Base-by-base conservation (phyloP, 2,888 invertebrate genomes). In the Drosophila robusta region DNA sequence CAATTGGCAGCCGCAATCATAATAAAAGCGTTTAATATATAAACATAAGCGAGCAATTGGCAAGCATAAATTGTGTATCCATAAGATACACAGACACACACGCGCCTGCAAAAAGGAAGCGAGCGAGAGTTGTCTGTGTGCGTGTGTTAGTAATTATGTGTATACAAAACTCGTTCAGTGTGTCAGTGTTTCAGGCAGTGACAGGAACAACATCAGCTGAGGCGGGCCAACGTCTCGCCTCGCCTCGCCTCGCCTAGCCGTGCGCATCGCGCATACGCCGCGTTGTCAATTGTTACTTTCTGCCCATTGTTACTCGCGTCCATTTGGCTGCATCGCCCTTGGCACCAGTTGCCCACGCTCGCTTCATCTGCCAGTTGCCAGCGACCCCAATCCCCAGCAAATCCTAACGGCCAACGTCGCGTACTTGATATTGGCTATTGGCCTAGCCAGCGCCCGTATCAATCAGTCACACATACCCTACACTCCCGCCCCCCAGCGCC, bases 381-480 rank as follows among this genome's bases (percentile, higher is more conserved):
- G 14, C 76, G 77, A 64, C 78, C 78, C 55, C 62, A 77, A 73
- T 82, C 63, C 50, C 52, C 63, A 39, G 42, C 49, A 67, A 69
- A 69, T 75, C 75, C 78, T 55, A 76, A 70, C 66, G 78, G 52
- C 71, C 70, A 68, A 60, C 70, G 73, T 32, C 74, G 80, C 68
- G 84, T 66, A 74, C 83, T 87, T 83, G 83, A 84, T 87, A 87
- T 87, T 83, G 87, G 68, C 81, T 75, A 78, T 86, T 86, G 82
- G 86, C 82, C 82, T 69, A 82, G 74, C 71, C 69, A 54, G 22
- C 61, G 36, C 61, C 50, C 58, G 34, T 65, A 24, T 54, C 63
- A 46, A 34, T 41, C 44, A 32, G n/a, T 32, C 4, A 42, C 18
- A 6, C 44, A 24, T 4, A 24, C n/a, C 8, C 22, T n/a, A 8